phyloP scores from a whole-genome alignment of 2,888 invertebrate genomes.

The Itoplectis maculator region DNA sequence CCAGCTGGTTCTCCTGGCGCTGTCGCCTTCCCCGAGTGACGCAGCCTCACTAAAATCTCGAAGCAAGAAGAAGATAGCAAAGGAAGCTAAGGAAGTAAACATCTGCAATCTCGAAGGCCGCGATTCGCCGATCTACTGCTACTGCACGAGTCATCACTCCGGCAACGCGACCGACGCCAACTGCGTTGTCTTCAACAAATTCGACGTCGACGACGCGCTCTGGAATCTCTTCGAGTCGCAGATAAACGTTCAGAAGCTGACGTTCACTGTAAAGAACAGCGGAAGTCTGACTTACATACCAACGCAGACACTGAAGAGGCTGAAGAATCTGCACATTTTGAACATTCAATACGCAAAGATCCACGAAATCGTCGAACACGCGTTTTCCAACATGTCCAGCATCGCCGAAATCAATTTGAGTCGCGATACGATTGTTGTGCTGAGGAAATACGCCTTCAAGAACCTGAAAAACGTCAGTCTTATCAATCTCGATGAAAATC shows the following conservation, averaged over 20 bases:
- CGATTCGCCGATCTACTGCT: slow-evolving; percentile 88
- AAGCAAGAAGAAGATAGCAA: slow-evolving; percentile 75
- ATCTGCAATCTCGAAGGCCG: slow-evolving; percentile 87
- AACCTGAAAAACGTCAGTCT: slow-evolving; percentile 89
- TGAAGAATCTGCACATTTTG: slow-evolving; percentile 89
- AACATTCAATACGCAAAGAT: slow-evolving; percentile 91
- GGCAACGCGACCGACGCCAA: slow-evolving; percentile 89
- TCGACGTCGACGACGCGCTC: slow-evolving; percentile 89
- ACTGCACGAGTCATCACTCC: slow-evolving; percentile 86
- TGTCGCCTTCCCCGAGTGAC: slow-evolving; percentile 58
- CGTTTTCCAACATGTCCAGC: slow-evolving; percentile 91
- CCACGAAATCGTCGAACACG: slow-evolving; percentile 88
- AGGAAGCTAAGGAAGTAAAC: slow-evolving; percentile 82
- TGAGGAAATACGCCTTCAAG: slow-evolving; percentile 90
- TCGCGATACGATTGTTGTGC: slow-evolving; percentile 89
- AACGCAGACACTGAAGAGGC: slow-evolving; percentile 88
- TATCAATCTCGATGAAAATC: slow-evolving; percentile 91
- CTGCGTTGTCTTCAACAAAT: slow-evolving; percentile 91
- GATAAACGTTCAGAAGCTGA: slow-evolving; percentile 89
- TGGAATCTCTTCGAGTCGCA: slow-evolving; percentile 92
- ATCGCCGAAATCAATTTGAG: slow-evolving; percentile 89
- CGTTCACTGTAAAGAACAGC: slow-evolving; percentile 90
- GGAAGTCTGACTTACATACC: slow-evolving; percentile 90
- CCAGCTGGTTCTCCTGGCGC: slow-evolving; percentile 64
- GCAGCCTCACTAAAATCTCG: slow-evolving; percentile 72